Evolutionary conservation across 2,797 vertebrate genomes (phyloP).

Genomic region (Bradypodion ventrale): DNA sequence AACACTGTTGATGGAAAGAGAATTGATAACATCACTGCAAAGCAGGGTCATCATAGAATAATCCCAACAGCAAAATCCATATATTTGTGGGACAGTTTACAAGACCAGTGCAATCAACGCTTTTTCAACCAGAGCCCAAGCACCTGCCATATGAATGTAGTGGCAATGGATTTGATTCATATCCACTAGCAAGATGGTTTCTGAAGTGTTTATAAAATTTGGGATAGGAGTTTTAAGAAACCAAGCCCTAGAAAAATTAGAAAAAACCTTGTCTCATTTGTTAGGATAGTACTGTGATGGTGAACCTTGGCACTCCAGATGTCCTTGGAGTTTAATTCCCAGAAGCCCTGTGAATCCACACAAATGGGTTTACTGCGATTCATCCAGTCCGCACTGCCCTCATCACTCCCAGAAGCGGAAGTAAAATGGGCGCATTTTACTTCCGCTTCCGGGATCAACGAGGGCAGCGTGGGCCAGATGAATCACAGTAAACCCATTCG

Average conservation of each 20-base stretch:
- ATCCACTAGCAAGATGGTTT: not conserved
- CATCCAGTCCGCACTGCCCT: no score
- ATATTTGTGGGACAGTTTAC: not conserved
- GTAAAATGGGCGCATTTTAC: no score
- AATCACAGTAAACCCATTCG: no score
- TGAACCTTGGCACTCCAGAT: no score
- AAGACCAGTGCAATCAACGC: not conserved
- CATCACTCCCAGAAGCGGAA: no score
- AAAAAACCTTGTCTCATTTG: not conserved
- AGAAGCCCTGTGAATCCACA: no score
- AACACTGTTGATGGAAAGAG: not conserved
- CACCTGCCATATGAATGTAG: not conserved
- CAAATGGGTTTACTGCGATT: no score
- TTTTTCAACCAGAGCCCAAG: not conserved
- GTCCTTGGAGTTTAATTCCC: no score
- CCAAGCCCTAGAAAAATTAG: not conserved
- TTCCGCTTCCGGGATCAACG: no score
- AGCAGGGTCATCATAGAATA: not conserved
- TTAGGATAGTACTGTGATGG: not conserved
- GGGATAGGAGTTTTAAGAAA: not conserved
- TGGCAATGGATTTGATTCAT: not conserved
- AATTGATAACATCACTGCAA: not conserved
- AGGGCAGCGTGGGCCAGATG: no score
- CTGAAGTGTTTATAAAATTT: not conserved
- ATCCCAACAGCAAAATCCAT: not conserved